Evolutionary conservation across 2,888 invertebrate genomes (phyloP).

Genomic region (Vanessa cardui): DNA sequence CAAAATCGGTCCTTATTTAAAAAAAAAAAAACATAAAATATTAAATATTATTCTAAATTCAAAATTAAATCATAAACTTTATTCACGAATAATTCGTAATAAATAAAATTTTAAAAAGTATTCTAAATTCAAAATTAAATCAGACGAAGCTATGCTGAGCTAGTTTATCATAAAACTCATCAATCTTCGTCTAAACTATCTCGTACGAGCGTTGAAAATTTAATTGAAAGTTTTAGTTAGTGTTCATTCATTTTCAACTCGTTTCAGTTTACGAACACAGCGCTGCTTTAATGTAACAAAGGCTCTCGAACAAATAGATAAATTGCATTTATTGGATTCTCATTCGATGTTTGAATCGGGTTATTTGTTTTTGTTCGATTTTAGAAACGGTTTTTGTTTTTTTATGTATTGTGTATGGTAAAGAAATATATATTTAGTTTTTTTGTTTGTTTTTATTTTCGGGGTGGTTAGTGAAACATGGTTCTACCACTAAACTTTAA

Average conservation of each 20-base stretch:
- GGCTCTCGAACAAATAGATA: constrained; percentile 7
- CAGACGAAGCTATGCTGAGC: no score
- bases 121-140: no score
- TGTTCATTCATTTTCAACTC: constrained; percentile 33
- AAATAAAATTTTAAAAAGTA: not conserved
- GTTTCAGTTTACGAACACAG: constrained; percentile 24
- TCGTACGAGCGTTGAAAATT: constrained; percentile 35
- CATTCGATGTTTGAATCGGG: constrained; percentile 4
- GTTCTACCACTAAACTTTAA: no score
- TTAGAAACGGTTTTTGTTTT: not conserved
- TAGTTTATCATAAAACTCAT: constrained; percentile 35
- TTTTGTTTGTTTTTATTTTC: not conserved
- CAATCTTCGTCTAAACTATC: constrained; percentile 39
- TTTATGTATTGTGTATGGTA: not conserved
- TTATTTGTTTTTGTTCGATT: not conserved
- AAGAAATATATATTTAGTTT: not conserved
- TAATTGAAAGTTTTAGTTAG: constrained; percentile 38
- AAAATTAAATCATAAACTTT: no score
- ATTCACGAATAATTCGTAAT: no score
- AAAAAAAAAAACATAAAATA: no score
- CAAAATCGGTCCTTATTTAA: no score
- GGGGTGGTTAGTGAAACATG: no score
- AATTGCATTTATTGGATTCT: constrained; percentile 10
- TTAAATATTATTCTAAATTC: no score
- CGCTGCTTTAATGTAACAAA: constrained; percentile 14